Percentiles rank a stretch among this genome's conserved stretches.
phyloP scores from a whole-genome alignment of 2,888 invertebrate species.

The Elmis aenea region DNA sequence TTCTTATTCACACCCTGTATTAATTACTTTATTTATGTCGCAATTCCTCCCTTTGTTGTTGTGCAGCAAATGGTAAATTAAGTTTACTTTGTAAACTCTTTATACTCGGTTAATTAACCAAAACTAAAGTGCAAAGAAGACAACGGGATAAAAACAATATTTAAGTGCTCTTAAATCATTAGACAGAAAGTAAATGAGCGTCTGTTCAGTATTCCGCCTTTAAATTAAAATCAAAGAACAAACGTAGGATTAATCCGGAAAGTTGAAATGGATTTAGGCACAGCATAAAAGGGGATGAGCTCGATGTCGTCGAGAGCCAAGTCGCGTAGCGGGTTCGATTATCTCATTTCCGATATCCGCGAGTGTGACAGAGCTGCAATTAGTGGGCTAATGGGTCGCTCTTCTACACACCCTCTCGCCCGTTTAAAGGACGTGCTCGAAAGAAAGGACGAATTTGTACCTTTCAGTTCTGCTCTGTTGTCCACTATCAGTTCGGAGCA shows the following conservation, averaged over 20 bases:
- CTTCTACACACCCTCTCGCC: slow-evolving; percentile 31
- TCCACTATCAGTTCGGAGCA: slow-evolving; percentile 19
- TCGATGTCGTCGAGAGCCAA: slow-evolving; percentile 23
- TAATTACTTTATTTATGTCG: too few species aligned
- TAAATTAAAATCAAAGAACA: slow-evolving; percentile 3
- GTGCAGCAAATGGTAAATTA: too few species aligned
- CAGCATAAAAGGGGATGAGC: slow-evolving; percentile 17
- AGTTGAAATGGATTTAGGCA: slow-evolving; percentile 12
- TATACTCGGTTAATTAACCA: too few species aligned
- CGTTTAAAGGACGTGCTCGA: slow-evolving; percentile 32
- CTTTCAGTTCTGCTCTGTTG: slow-evolving; percentile 26
- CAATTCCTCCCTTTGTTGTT: too few species aligned
- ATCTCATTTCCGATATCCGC: slow-evolving; percentile 44
- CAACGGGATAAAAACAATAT: too few species aligned
- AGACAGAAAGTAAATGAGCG: too few species aligned
- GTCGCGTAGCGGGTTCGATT: slow-evolving; percentile 41
- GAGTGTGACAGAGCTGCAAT: slow-evolving; percentile 42
- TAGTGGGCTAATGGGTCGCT: slow-evolving; percentile 41
- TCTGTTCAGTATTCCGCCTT: too few species aligned
- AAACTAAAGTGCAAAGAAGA: too few species aligned
- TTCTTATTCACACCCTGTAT: too few species aligned
- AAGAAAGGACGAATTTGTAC: slow-evolving; percentile 24
- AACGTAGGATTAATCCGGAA: slow-evolving; percentile 9
- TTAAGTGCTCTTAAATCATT: too few species aligned
- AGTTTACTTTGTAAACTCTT: too few species aligned